A percentile compares a stretch with the other conserved stretches of the same genome.
Conservation (phyloP, 2,797 vertebrate genomes). For the Acanthopagrus latus region DNA sequence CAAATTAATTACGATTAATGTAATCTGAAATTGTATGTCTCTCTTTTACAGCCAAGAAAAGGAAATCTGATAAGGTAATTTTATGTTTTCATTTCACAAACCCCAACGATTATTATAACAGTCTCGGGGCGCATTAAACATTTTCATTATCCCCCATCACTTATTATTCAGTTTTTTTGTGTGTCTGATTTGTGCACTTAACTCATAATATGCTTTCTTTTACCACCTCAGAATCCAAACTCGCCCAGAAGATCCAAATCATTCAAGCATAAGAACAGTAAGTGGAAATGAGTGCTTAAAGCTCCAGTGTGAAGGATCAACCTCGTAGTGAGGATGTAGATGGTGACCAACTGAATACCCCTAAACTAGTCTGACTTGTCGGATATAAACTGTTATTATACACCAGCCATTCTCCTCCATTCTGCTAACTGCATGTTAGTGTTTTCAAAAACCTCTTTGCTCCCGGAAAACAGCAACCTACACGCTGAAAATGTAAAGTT, state of each 20-base stretch:
- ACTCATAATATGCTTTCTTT: conserved; percentile 19
- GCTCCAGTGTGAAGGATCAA: too few species aligned
- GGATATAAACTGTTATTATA: too few species aligned
- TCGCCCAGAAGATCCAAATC: conserved; percentile 98
- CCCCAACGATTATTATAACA: neutral
- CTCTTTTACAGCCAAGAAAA: conserved; percentile 92
- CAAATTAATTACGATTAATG: neutral
- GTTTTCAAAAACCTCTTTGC: too few species aligned
- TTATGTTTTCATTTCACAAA: conserved; percentile 46
- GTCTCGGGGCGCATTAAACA: neutral
- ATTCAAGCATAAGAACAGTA: conserved; percentile 98
- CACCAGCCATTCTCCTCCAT: too few species aligned
- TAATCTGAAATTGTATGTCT: conserved; percentile 16
- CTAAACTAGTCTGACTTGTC: too few species aligned
- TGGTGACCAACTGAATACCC: too few species aligned
- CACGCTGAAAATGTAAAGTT: too few species aligned
- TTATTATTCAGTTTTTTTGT: neutral
- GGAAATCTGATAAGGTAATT: conserved; percentile 96
- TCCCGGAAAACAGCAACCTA: too few species aligned
- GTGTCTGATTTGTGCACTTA: neutral
- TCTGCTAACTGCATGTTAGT: too few species aligned
- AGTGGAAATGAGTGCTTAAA: conserved; percentile 64
- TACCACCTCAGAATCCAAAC: conserved; percentile 92
- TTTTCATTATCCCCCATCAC: neutral
- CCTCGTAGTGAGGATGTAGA: too few species aligned